Base-by-base conservation (phyloP, 64 coral and sea anemone genomes). In the Trachythela sp. region DNA sequence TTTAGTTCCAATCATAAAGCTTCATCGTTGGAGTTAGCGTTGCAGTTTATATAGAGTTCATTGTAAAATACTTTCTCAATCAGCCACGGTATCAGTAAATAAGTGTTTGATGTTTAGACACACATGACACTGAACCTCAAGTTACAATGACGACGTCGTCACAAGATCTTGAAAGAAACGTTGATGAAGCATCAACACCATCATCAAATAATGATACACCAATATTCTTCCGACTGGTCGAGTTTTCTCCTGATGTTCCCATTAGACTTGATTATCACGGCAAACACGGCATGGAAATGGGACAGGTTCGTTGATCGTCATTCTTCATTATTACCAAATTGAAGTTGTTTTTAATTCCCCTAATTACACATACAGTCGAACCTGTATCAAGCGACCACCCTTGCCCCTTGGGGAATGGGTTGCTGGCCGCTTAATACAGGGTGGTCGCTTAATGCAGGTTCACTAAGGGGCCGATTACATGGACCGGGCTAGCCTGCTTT, bases 211-310 rank as follows among this genome's bases (percentile, higher is more conserved):
- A 7, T 8, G 32, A 35, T 36, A 41, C 96, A 3, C 96, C 96
- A 20, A 95, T 94, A 4, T 99, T 99, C 67, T 99, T 99, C 52
- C 92, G 96, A 60, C 93, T 91, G n/a, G 86, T 99, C 38, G 70
- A 91, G 30, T 99, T 99, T 51, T 95, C 96, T 90, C 96, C 96
- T 20, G 91, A 99, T 50, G 96, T 99, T 20, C 96, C 96, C 24
- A 99, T 99, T 31, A 91, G 96, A 89, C 86, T 99, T 17, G 96
- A 99, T 29, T 99, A 99, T 85, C 96, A 99, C 33, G 96, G 96
- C 48, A 99, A 99, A 75, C 87, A 92, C 54, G 33, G 15, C 27
- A 91, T 95, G 6, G 93, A 93, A 32, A 99, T 99, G 96, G 96
- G 94, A 31, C 93, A 99, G 93, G 96, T 99, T 34, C 0, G 72